Conservation (phyloP, 2,113 vertebrate genomes). For the Alosa alosa region DNA sequence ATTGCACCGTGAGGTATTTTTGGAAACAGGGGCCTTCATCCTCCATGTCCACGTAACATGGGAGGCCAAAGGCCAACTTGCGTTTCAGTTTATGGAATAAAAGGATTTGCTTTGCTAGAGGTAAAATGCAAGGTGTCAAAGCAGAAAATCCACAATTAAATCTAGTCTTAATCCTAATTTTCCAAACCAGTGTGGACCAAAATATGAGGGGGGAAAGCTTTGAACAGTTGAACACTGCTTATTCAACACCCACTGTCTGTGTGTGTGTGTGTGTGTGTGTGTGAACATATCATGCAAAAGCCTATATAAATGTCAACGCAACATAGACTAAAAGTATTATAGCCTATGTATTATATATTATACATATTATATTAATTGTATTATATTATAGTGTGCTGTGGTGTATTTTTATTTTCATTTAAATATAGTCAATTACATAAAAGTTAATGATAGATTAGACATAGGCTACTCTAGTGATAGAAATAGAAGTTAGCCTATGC, state of each 20-base stretch:
- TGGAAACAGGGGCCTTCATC: conserved; percentile 10
- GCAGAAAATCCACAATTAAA: background rate
- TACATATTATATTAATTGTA: background rate
- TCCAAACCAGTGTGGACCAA: background rate
- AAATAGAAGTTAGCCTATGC: background rate
- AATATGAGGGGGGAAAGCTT: background rate
- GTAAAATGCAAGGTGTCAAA: background rate
- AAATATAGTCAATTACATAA: background rate
- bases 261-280: background rate
- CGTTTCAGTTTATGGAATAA: background rate
- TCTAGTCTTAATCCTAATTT: background rate
- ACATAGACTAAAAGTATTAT: background rate
- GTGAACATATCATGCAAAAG: background rate
- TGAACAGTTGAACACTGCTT: background rate
- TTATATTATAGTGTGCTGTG: background rate
- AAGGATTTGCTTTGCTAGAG: background rate
- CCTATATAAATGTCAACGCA: background rate
- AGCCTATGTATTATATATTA: background rate
- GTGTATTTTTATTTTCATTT: background rate
- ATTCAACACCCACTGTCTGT: background rate
- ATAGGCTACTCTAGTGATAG: background rate
- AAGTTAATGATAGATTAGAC: background rate
- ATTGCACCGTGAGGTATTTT: conserved; percentile 25
- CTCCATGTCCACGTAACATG: background rate
- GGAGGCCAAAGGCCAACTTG: background rate